Evolutionary conservation across 1,140 invertebrate species (phyloP).

Genomic region (Leptinotarsa lineolata): DNA sequence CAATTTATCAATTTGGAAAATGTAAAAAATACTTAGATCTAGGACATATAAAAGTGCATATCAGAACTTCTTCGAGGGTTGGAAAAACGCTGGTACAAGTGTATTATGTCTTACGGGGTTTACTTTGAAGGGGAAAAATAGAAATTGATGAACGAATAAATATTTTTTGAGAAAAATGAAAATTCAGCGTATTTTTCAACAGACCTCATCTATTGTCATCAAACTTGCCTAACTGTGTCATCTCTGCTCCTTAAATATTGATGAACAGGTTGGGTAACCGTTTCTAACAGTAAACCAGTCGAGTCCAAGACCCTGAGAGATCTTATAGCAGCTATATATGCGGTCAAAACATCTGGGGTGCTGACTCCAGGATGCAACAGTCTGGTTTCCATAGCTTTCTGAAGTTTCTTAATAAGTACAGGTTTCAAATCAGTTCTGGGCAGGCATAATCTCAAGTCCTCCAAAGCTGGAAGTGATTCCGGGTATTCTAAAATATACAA

Average conservation of each 20-base stretch:
- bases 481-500: conserved; percentile 75
- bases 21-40: too few relatives aligned
- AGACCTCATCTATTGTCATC: not conserved
- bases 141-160: too few relatives aligned
- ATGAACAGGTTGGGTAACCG: conserved; percentile 92
- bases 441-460: conserved; percentile 86
- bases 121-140: too few relatives aligned
- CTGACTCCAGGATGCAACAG: conserved; percentile 93
- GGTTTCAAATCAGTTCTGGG: conserved; percentile 82
- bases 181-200: too few relatives aligned
- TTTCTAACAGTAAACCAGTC: conserved; percentile 90
- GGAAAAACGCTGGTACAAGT: too few relatives aligned
- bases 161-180: too few relatives aligned
- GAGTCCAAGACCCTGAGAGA: conserved; percentile 89
- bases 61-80: too few relatives aligned
- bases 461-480: conserved; percentile 89
- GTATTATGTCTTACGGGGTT: too few relatives aligned
- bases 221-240: conserved; percentile 76
- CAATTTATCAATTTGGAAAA: too few relatives aligned
- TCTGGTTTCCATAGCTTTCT: conserved; percentile 77
- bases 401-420: conserved; percentile 76
- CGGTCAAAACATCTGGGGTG: conserved; percentile 95
- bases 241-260: conserved; percentile 83
- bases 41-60: too few relatives aligned
- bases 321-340: conserved; percentile 94